Conservation (phyloP, 2,888 invertebrate species). For the Ashinkailepas kermadecensis region DNA sequence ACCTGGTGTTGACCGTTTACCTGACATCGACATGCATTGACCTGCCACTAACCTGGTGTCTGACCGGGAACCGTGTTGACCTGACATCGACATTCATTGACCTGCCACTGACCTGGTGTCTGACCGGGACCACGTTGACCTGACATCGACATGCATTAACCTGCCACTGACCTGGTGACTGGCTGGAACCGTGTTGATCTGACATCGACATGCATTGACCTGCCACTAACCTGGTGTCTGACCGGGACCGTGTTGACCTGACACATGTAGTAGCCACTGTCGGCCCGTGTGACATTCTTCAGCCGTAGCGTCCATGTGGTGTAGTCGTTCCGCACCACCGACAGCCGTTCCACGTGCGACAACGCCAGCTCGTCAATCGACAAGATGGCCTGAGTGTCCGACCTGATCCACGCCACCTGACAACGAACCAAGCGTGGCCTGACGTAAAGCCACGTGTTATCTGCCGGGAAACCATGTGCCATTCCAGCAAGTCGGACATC, state of each 20-base stretch:
- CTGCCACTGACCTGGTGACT: conserved; percentile 62
- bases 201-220: conserved; percentile 48
- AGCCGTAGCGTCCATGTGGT: conserved; percentile 90
- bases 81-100: too few species aligned
- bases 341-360: conserved; percentile 73
- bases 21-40: conserved; percentile 39
- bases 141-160: too few species aligned
- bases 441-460: too few species aligned
- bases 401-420: conserved; percentile 91
- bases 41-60: conserved; percentile 66
- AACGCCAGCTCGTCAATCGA: conserved; percentile 90
- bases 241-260: conserved; percentile 91
- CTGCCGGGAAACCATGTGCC: too few species aligned
- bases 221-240: conserved; percentile 66
- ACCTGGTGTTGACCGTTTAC: too few species aligned
- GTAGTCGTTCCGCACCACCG: conserved; percentile 51
- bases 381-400: conserved; percentile 84
- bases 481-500: too few species aligned
- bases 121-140: too few species aligned
- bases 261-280: conserved; percentile 80
- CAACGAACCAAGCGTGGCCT: background rate
- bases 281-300: conserved; percentile 71
- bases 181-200: conserved; percentile 91
- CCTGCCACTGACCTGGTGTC: too few species aligned
- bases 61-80: too few species aligned